phyloP scores from a whole-genome alignment of 92 coral and sea anemone genomes.

The Zoanthus sansibaricus region DNA sequence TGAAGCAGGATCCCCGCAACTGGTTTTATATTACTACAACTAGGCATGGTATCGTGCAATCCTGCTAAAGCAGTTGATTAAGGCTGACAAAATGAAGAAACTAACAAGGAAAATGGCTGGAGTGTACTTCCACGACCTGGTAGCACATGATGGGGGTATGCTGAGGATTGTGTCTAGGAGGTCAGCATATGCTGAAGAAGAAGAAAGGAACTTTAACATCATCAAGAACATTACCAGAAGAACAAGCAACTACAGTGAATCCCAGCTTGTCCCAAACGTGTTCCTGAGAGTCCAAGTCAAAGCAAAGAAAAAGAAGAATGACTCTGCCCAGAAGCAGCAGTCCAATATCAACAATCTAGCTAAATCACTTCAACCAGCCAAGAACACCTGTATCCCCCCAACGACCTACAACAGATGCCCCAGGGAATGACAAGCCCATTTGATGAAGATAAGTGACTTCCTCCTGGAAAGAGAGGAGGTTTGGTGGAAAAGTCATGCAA shows the following conservation, averaged over 20 bases:
- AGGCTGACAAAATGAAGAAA: constrained; percentile 36
- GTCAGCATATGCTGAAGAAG: constrained; percentile 63
- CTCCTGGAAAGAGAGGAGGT: constrained; percentile 21
- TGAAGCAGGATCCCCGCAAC: constrained; percentile 17
- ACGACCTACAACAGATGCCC: constrained; percentile 18
- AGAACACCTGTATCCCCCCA: constrained; percentile 54
- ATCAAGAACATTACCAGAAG: constrained; percentile 54
- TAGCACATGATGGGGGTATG: constrained; percentile 46
- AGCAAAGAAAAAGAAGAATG: constrained; percentile 21
- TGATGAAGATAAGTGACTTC: constrained; percentile 54
- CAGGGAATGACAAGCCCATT: constrained; percentile 67
- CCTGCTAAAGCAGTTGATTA: constrained; percentile 40
- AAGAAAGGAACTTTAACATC: constrained; percentile 58
- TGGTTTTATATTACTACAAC: constrained; percentile 39
- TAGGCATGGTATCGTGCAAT: constrained; percentile 62
- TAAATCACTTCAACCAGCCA: constrained; percentile 27
- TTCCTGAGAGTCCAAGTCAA: constrained; percentile 43
- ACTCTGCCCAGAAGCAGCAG: constrained; percentile 54
- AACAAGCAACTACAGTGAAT: constrained; percentile 59
- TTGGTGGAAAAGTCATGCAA: constrained; percentile 4
- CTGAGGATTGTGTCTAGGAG: constrained; percentile 50
- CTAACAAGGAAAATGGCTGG: constrained; percentile 59
- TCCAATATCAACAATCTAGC: constrained; percentile 40
- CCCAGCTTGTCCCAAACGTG: constrained; percentile 57
- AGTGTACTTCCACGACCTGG: constrained; percentile 61